Base-by-base conservation (phyloP, 2,113 vertebrate species). In the Symphodus melops region DNA sequence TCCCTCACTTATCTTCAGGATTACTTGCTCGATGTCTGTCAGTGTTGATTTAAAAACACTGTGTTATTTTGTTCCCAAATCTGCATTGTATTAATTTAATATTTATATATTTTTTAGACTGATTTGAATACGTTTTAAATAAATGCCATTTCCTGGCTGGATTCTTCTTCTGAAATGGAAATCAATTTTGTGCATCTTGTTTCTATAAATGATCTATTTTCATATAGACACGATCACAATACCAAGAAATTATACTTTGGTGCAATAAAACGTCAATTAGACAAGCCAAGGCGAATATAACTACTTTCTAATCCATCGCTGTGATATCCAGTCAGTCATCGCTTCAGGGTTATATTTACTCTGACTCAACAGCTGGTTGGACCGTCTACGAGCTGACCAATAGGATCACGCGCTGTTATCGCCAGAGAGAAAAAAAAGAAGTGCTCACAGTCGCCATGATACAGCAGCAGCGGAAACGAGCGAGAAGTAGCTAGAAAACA, bases 381-480 rank as follows among this genome's bases (percentile, higher is more conserved):
- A 77, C 78, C 64, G 72, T 81, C 37, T 49, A 1, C 57, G 6
- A 64, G 71, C 63, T 19, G 86, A 74, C 92, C 92, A 93, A 93
- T 93, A 62, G 80, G 84, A 91, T 70, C 46, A 25, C 16, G 63
- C 82, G 89, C 88, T 84, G 83, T 92, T 91, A 90, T 89, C 88
- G 84, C 81, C 67, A 79, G 79, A 81, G 87, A 52, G 48, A 81
- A 68, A 78, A 89, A 90, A 87, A 86, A n/a, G n/a, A n/a, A n/a
- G n/a, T 41, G 74, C 88, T 71, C 63, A 87, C 92, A 86, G 94
- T 94, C 96, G 96, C 96, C 96, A 97, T 97, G 91, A 94, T 91
- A 89, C 82, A 92, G 91, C 82, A 92, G 91, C 93, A 94, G 94
- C 90, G 93, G 92, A 93, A 92, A 86, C 90, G 84, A 77, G 76